Base-by-base conservation (phyloP, 2,797 vertebrate species). In the Tauraco hartlaubi region DNA sequence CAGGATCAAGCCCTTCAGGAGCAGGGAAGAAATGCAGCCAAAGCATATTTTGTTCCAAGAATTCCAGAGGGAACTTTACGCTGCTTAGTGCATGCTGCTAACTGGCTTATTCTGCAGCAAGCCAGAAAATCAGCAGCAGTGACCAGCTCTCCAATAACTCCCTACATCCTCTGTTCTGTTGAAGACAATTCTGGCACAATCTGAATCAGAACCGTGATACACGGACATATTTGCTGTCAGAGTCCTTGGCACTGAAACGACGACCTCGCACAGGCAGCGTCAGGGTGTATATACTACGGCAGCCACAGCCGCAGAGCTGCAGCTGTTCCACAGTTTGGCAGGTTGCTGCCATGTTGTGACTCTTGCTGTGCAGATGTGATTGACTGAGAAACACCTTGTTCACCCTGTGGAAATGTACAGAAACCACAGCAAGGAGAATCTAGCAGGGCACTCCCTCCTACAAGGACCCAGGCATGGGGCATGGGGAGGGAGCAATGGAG, bases 381-480 rank as follows among this genome's bases (percentile, higher is more conserved):
- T 3, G 3, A 29, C 22, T 55, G 43, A 91, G 9, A 61, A 73
- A 66, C 26, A 26, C 9, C 46, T 62, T 4, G 0, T 11, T 61
- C 19, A 33, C 2, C 41, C 33, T 41, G 18, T 28, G 48, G 59
- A 90, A 96, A 58, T 6, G 11, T 69, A 37, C 23, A 44, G 49
- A 54, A 64, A 51, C 3, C 37, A 59, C 39, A 33, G 9, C 0
- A 1, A 82, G 62, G 20, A 72, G 29, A 78, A 81, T 9, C 21
- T 5, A 80, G 25, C 17, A 35, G 19, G 48, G 20, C 15, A 14
- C 43, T 35, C 66, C 31, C 18, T 87, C 28, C 56, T 48, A 5
- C 16, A 43, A 46, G 18, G 21, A 83, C 9, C 11, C 13, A 7
- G 0, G 6, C 1, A 0, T 23, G 52, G 14, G 83, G 14, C 0